A percentile compares a stretch with the other conserved stretches of the same genome.
phyloP scores from a whole-genome alignment of 2,113 vertebrate genomes.

The Macaca nemestrina region DNA sequence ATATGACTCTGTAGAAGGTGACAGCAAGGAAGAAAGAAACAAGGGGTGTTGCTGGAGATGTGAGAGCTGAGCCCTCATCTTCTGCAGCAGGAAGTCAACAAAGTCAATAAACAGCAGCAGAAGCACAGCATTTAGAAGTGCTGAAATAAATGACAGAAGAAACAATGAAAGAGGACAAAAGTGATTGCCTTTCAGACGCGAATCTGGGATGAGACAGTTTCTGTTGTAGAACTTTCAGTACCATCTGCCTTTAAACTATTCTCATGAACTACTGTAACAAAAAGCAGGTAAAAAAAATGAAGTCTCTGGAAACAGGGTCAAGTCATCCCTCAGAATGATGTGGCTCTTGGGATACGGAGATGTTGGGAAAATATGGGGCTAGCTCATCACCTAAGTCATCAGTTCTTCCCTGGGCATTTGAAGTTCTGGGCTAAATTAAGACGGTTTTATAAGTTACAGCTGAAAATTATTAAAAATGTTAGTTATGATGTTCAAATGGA shows the following conservation, averaged over 20 bases:
- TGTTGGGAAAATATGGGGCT: not conserved
- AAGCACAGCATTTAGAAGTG: not conserved
- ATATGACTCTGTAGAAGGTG: not conserved
- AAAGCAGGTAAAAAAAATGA: not conserved
- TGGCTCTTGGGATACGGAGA: not conserved
- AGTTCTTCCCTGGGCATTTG: not conserved
- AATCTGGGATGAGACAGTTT: not conserved
- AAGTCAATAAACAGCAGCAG: not conserved
- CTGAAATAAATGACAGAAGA: not conserved
- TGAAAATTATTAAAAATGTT: not conserved
- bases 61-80: not conserved
- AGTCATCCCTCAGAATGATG: not conserved
- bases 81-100: not conserved
- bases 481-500: not conserved
- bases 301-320: not conserved
- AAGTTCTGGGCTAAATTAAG: not conserved
- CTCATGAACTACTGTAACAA: not conserved
- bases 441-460: not conserved
- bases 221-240: not conserved
- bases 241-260: not conserved
- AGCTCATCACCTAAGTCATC: not conserved
- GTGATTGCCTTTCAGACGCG: not conserved
- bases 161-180: not conserved
- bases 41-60: not conserved
- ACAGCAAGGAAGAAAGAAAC: not conserved